Evolutionary conservation across 1,140 invertebrate genomes (phyloP).

Genomic region (Anoplophora glabripennis): DNA sequence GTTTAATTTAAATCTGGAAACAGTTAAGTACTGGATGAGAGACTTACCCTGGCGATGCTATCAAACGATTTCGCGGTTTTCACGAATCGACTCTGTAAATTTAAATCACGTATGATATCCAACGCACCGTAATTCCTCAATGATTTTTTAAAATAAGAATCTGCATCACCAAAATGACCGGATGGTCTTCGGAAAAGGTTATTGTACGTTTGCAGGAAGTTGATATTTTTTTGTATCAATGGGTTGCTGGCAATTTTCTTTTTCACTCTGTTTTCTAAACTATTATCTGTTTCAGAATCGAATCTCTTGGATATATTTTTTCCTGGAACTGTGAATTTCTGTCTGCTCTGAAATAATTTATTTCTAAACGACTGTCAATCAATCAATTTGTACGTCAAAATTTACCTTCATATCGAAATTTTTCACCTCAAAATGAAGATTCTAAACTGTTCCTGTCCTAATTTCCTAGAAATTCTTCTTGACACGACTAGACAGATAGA

Average conservation of each 20-base stretch:
- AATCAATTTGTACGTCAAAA: background rate
- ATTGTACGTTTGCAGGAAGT: slow-evolving; percentile 26
- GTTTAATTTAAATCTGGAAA: too few relatives aligned
- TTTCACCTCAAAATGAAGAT: background rate
- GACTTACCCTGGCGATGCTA: slow-evolving; percentile 10
- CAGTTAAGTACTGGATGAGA: too few relatives aligned
- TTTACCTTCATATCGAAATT: slow-evolving; percentile 4
- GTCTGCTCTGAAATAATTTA: slow-evolving; percentile 19
- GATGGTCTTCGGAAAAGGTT: slow-evolving; percentile 23
- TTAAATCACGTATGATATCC: slow-evolving; percentile 24
- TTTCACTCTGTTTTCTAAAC: slow-evolving; percentile 11
- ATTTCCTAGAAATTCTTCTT: background rate
- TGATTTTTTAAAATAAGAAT: slow-evolving; percentile 26
- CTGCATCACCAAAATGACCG: slow-evolving; percentile 25
- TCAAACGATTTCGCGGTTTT: slow-evolving; percentile 12
- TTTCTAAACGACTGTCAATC: slow-evolving; percentile 1
- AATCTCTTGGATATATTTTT: slow-evolving; percentile 15
- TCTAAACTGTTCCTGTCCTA: background rate
- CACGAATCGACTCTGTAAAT: slow-evolving; percentile 7
- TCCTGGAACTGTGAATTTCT: slow-evolving; percentile 30
- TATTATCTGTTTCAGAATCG: slow-evolving; percentile 2
- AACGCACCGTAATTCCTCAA: slow-evolving; percentile 30
- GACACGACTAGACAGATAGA: background rate
- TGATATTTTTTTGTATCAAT: slow-evolving; percentile 28
- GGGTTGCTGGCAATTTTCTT: slow-evolving; percentile 28